Evolutionary conservation across 2,888 invertebrate species (phyloP).

Genomic region (Biston stratarius): DNA sequence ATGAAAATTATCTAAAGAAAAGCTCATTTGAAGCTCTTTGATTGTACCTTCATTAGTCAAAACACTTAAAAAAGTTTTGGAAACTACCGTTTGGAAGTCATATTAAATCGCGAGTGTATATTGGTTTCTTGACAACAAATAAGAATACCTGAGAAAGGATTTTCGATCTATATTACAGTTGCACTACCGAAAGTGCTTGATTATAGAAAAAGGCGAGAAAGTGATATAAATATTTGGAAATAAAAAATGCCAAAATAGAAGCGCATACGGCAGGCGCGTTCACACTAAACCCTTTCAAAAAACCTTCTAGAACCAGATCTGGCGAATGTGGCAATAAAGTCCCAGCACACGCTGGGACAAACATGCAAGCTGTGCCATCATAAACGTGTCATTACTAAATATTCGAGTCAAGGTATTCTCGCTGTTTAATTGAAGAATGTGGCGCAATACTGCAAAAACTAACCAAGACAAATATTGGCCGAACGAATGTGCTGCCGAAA

Average conservation of each 20-base stretch:
- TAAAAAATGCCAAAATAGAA: not conserved
- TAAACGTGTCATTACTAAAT: slow-evolving; percentile 35
- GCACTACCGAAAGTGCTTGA: too few species aligned
- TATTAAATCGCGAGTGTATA: too few species aligned
- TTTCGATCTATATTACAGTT: too few species aligned
- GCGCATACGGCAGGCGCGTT: slow-evolving; percentile 7
- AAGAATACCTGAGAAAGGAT: too few species aligned
- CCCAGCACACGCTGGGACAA: slow-evolving; percentile 8
- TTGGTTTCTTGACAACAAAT: too few species aligned
- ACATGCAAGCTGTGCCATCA: slow-evolving; percentile 21
- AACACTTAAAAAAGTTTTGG: too few species aligned
- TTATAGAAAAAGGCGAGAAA: not conserved
- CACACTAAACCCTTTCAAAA: slow-evolving; percentile 27
- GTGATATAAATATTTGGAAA: not conserved
- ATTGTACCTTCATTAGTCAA: too few species aligned
- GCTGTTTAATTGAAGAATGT: slow-evolving; percentile 33
- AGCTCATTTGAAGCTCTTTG: too few species aligned
- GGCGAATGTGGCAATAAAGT: slow-evolving; percentile 32
- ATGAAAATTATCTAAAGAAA: too few species aligned
- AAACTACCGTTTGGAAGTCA: too few species aligned
- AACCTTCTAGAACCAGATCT: slow-evolving; percentile 40
- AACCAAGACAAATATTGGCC: slow-evolving; percentile 29
- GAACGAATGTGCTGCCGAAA: slow-evolving; percentile 15
- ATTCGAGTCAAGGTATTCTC: slow-evolving; percentile 40
- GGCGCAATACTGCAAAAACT: slow-evolving; percentile 30